These are phyloP conservation scores for Harmothoe impar DNA, from an alignment of 2,888 invertebrate genomes.

Conservation along the genomic window DNA sequence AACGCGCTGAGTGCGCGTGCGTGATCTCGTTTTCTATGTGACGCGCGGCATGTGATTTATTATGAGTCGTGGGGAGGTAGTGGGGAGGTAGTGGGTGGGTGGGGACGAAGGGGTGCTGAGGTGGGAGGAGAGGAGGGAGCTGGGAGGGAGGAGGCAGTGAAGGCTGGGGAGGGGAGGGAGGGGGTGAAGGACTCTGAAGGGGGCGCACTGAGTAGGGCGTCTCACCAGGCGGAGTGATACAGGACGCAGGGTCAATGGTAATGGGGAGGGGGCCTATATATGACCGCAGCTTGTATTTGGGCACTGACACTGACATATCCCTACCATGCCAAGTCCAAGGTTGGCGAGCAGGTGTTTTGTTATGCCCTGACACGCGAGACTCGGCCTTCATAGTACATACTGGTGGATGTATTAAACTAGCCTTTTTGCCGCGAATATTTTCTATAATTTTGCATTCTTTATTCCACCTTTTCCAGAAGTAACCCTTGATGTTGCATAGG, in stretches of 20 bases:
- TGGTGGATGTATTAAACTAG: neutral
- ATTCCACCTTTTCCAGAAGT: neutral
- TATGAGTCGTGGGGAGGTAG: too few relatives aligned
- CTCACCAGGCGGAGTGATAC: neutral
- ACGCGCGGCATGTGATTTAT: conserved; percentile 53
- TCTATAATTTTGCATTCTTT: too few relatives aligned
- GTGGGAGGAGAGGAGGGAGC: neutral
- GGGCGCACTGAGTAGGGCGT: neutral
- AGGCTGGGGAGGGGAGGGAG: neutral
- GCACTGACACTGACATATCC: conserved; percentile 10
- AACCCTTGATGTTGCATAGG: neutral
- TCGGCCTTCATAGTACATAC: neutral
- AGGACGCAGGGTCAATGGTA: neutral
- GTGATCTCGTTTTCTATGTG: conserved; percentile 54
- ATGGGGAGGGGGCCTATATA: too few relatives aligned
- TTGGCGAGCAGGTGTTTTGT: conserved; percentile 2
- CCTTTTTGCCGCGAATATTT: neutral
- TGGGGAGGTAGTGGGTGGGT: neutral
- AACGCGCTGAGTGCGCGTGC: conserved; percentile 56
- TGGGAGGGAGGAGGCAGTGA: neutral
- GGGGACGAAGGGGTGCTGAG: neutral
- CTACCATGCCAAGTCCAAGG: conserved; percentile 2
- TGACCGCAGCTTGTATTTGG: conserved; percentile 23
- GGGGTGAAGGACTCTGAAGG: neutral
- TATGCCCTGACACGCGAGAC: conserved; percentile 29